Evolutionary conservation across 2,113 vertebrate species (phyloP), one percentile per base, ranked within the genome.

Genomic region (Neogale vison): DNA sequence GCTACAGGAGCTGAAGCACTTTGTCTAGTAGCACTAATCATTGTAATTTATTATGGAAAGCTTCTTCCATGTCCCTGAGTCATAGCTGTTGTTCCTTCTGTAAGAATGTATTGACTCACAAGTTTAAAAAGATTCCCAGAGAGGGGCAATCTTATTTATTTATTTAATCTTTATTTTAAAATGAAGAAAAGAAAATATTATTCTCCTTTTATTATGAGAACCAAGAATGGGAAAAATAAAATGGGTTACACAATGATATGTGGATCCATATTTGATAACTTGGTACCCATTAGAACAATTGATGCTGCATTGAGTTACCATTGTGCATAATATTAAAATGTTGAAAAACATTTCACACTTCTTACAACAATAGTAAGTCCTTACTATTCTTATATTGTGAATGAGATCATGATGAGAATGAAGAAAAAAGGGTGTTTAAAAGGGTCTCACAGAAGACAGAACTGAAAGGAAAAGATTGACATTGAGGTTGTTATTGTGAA

Each of bases 1-100:
- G 96, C 97, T 97, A 59, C 0, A 67, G 31, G 97, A 98, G 90
- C 20, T 0, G 76, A 95, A 90, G 61, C 42, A 81, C 91, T 98
- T 98, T 95, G 77, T 93, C 98, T 97, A 45, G 69, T 96, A 93
- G 21, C 89, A 50, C 87, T 98, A 97, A 98, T 98, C 95, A 98
- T 94, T 76, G 42, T 97, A 98, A 98, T 98, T 98, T 98, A 97
- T 98, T 98, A 96, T 29, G 42, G 74, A 55, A 89, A 65, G 96
- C 63, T 88, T 96, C 87, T 91, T 90, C 86, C 93, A 93, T 87
- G 81, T 97, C 95, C 93, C 92, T 96, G 96, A 98, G 96, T 93
- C 94, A 89, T 34, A 61, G 77, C 57, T 95, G 36, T 79, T 98
- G 95, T 97, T 98, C 74, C 90, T 92, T 86, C 55, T 61, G 6